Evolutionary conservation across 2,888 invertebrate species (phyloP), one percentile per base, ranked within the genome.

Genomic region (Lissonota sp.): DNA sequence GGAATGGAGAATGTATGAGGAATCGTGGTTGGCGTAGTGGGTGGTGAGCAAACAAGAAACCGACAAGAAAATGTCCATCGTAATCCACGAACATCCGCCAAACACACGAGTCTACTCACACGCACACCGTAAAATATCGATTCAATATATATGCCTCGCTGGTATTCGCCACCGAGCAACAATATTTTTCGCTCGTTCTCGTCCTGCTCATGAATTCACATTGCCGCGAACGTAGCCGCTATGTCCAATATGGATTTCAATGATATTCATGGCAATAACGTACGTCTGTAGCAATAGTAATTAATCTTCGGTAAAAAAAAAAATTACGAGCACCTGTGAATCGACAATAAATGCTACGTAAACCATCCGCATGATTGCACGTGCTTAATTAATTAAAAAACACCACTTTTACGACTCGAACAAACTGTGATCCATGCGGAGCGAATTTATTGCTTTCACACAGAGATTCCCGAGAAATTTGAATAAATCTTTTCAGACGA

Each of bases 401-500:
- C 37, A 67, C 46, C 26, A 40, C 40, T 49, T 49, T 26, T 67
- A 51, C 53, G 75, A 62, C 64, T 60, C 62, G 3, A 67, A 37
- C 67, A 62, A 51, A 62, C 64, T 55, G 53, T 51, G 55, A 40
- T 51, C 51, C 46, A 49, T 46, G n/a, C n/a, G 5, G 12, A 7
- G 14, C 62, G 58, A 44, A 66, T 73, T 64, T 74, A 44, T 70
- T 57, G 69, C 74, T 51, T 74, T 64, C 63, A 57, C 26, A 26
- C 26, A 26, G 26, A 60, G 7, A 70, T 53, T 57, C 55, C 14
- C 66, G 40, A 60, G 51, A 58, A 80, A 75, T 75, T 80, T 75
- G 55, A 80, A 80, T 80, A 80, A 80, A 80, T 80, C 80, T 80
- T 80, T 40, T 72, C 71, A 1, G 26, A 37, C 46, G 60, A 75